phyloP scores from a whole-genome alignment of 2,888 invertebrate genomes.

The Folsomia candida region DNA sequence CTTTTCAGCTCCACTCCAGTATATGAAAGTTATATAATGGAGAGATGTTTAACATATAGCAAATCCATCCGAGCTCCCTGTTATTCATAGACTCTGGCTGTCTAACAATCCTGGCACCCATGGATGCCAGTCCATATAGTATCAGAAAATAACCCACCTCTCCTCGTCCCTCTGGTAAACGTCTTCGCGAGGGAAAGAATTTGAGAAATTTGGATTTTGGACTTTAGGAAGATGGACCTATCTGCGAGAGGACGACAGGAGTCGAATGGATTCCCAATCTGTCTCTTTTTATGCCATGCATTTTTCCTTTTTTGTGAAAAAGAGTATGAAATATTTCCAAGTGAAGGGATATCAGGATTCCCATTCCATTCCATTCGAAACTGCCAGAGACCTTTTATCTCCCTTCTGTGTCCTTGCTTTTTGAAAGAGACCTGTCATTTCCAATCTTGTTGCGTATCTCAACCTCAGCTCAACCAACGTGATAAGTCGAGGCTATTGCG shows the following conservation, averaged over 20 bases:
- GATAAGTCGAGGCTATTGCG: not conserved
- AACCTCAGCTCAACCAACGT: not conserved
- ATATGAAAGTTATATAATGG: too few species aligned
- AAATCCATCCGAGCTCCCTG: too few species aligned
- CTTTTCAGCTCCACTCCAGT: not conserved
- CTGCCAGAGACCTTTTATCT: constrained; percentile 17
- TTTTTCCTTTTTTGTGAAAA: not conserved
- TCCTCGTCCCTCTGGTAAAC: not conserved
- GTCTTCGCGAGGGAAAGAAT: not conserved
- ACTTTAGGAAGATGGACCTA: not conserved
- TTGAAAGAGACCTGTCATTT: constrained; percentile 16
- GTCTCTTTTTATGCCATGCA: not conserved
- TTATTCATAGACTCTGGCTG: too few species aligned
- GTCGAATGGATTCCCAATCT: constrained; percentile 14
- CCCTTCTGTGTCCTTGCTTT: constrained; percentile 6
- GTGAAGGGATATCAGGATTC: constrained; percentile 12
- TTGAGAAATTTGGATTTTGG: not conserved
- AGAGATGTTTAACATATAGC: too few species aligned
- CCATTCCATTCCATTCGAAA: constrained; percentile 18
- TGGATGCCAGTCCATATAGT: too few species aligned
- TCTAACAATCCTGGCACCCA: not conserved
- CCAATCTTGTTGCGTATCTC: constrained; percentile 11
- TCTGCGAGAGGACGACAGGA: not conserved
- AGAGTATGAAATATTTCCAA: constrained; percentile 14
- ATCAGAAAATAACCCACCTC: not conserved